Conservation (phyloP, 1,140 invertebrate species). For the Plectus sambesii region DNA sequence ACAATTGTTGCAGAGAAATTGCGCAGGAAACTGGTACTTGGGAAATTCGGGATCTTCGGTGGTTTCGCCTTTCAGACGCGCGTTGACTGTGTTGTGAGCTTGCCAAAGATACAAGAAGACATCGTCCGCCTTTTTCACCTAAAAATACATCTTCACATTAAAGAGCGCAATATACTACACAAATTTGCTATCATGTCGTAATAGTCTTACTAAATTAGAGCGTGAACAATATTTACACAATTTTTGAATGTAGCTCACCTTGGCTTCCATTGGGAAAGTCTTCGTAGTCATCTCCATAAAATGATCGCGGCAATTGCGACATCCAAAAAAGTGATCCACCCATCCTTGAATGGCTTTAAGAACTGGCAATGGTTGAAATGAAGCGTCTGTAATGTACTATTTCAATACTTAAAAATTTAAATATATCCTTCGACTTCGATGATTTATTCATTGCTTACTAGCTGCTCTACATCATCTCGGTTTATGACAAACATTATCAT, state of each 20-base stretch:
- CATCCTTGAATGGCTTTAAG: slow-evolving; percentile 26
- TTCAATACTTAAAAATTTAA: no score
- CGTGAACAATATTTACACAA: no score
- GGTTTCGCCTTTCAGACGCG: slow-evolving; percentile 24
- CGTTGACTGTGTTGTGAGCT: slow-evolving; percentile 29
- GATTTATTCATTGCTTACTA: no score
- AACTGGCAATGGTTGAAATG: slow-evolving; percentile 17
- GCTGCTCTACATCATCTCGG: no score
- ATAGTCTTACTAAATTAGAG: no score
- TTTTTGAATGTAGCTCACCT: no score
- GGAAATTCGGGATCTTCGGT: slow-evolving; percentile 29
- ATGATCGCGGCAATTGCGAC: slow-evolving; percentile 25
- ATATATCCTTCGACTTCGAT: no score
- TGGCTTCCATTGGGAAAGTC: slow-evolving; percentile 25
- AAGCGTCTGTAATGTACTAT: slow-evolving; percentile 17
- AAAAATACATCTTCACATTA: no score
- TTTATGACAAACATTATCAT: no score
- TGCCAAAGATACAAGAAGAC: slow-evolving; percentile 28
- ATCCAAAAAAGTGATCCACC: slow-evolving; percentile 30
- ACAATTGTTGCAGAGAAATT: slow-evolving; percentile 24
- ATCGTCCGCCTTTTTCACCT: slow-evolving; percentile 19
- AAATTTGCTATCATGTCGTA: no score
- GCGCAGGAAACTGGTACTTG: slow-evolving; percentile 29
- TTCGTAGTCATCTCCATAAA: slow-evolving; percentile 28
- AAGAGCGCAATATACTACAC: no score